Base-by-base conservation (phyloP, 2,888 invertebrate genomes). In the Cistogaster globosa region DNA sequence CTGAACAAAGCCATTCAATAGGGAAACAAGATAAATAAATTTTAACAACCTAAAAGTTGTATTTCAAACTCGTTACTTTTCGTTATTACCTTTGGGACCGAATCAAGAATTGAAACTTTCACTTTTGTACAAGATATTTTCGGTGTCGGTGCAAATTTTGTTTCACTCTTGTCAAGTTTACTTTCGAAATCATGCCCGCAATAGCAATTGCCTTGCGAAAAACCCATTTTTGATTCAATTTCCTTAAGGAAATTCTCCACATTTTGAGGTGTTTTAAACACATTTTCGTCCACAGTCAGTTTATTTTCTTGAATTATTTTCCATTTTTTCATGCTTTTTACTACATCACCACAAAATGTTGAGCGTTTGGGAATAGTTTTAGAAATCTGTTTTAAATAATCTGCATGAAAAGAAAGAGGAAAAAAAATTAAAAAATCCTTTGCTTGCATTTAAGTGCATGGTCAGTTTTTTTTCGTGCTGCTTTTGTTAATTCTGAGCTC, bases 321-420 rank as follows among this genome's bases (percentile, higher is more conserved):
- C 90, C 90, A 92, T 63, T 89, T 89, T 0, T 88, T 87, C 91
- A 92, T 91, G 82, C 91, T 91, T 0, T 83, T 81, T 1, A 92
- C 87, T 1, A 91, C 88, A 86, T 91, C 90, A 20, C 86, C 86
- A 60, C 91, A 90, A 22, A 85, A 85, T n/a, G 78, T 38, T 12
- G 81, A 22, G 1, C 76, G 14, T 16, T 65, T 51, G n/a, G 48
- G 1, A 1, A 51, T 45, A 11, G 26, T 18, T 8, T 11, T 11
- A 14, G 65, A 18, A 53, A 22, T 32, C 22, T 67, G 58, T 65
- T 83, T 69, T 7, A 22, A 45, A 26, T 2, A 16, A 14, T 12
- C 65, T 81, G 14, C 5, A 63, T 36, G n/a, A 32, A 11, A 42
- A 42, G 38, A 16, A 12, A 58, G 22, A 6, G n/a, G n/a, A n/a